Evolutionary conservation across 2,888 invertebrate species (phyloP).

Genomic region (Caenorhabditis sulstoni): DNA sequence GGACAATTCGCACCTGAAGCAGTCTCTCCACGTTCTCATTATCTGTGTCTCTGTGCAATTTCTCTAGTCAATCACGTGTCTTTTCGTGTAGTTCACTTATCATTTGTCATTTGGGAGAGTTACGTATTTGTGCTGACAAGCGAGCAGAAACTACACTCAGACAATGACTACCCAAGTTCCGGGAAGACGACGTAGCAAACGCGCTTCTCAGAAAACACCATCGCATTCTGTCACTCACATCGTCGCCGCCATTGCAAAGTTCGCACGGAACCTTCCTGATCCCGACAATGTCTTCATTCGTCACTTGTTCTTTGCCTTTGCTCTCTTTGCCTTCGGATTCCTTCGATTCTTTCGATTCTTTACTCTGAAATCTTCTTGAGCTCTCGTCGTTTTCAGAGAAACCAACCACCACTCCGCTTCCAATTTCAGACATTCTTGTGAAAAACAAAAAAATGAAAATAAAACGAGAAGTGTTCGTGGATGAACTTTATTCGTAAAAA

Average conservation of each 20-base stretch:
- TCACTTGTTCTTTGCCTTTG: slow-evolving; percentile 20
- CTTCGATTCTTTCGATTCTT: too few species aligned
- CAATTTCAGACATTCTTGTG: slow-evolving; percentile 25
- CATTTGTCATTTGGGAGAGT: slow-evolving; percentile 30
- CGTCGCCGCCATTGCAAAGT: slow-evolving; percentile 17
- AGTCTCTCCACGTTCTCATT: background rate
- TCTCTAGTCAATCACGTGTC: slow-evolving; percentile 14
- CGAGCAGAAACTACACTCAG: slow-evolving; percentile 10
- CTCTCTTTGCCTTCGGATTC: too few species aligned
- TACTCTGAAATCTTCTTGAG: slow-evolving; percentile 10
- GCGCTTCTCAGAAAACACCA: too few species aligned
- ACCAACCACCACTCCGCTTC: slow-evolving; percentile 1
- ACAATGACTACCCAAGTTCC: background rate
- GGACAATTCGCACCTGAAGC: slow-evolving; percentile 51
- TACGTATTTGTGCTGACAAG: slow-evolving; percentile 28
- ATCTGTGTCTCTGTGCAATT: background rate
- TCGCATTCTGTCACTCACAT: too few species aligned
- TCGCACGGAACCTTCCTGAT: slow-evolving; percentile 16
- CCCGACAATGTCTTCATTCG: background rate
- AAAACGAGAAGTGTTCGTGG: too few species aligned
- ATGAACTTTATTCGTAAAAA: slow-evolving; percentile 3
- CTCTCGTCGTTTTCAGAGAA: background rate
- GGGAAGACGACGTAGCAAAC: background rate
- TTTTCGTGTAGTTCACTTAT: slow-evolving; percentile 18
- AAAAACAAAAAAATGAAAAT: too few species aligned